phyloP scores from a whole-genome alignment of 2,797 vertebrate species.

The Spea hammondii region DNA sequence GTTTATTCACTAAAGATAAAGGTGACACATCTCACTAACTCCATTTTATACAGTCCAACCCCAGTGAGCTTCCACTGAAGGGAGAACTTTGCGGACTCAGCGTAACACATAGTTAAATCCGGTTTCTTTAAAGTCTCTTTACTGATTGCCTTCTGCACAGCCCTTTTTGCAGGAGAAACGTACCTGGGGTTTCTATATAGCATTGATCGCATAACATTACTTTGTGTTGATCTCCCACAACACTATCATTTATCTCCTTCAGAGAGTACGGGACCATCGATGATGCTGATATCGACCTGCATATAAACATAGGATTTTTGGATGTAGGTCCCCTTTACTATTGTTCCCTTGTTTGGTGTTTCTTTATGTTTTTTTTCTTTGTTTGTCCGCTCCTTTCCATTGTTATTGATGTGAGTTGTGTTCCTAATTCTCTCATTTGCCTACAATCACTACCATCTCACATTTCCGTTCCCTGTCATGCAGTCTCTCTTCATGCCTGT shows the following conservation, averaged over 20 bases:
- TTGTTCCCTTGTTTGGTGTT: not conserved
- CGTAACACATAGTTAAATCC: too few species aligned
- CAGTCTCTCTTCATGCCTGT: not conserved
- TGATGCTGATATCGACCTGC: slow-evolving; percentile 96
- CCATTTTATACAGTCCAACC: too few species aligned
- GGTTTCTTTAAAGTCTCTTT: too few species aligned
- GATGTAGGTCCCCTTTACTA: slow-evolving; percentile 79
- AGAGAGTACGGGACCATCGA: slow-evolving; percentile 98
- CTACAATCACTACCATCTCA: too few species aligned
- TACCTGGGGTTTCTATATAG: too few species aligned
- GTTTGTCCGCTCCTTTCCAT: slow-evolving; percentile 7
- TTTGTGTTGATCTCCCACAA: not conserved
- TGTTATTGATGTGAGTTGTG: not conserved
- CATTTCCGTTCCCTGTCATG: not conserved
- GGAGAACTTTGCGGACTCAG: too few species aligned
- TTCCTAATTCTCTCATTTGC: slow-evolving; percentile 12
- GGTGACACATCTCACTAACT: too few species aligned
- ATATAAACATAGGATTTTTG: slow-evolving; percentile 95
- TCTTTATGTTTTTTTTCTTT: not conserved
- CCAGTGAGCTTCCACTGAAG: too few species aligned
- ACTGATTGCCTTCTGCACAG: too few species aligned
- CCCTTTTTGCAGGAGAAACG: too few species aligned
- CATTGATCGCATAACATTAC: too few species aligned
- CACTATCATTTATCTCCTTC: slow-evolving; percentile 39
- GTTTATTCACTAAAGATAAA: too few species aligned